Base-by-base conservation (phyloP, 2,888 invertebrate species). In the Sarcophaga rosellei region DNA sequence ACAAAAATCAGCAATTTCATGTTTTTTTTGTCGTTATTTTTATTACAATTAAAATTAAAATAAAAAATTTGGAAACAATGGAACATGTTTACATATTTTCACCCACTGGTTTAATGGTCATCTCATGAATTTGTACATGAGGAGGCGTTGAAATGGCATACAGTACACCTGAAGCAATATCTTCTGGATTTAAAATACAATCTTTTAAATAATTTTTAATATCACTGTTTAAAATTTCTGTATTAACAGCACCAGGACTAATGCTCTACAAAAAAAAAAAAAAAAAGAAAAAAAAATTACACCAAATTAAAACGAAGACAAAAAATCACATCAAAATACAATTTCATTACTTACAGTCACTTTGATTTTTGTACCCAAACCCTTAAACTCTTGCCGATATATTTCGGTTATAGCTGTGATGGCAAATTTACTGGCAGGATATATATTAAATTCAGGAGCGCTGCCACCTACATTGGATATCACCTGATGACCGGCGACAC, bases 321-420 rank as follows among this genome's bases (percentile, higher is more conserved):
- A 11, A 20, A 80, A 66, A 73, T 25, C 35, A 35, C 35, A 20
- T 45, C 25, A 35, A 25, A 35, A 35, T n/a, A 23, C 10, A 8
- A 25, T 25, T 20, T 35, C 10, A 2, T 12, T 59, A 75, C 87
- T 88, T 84, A 90, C 89, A n/a, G 90, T 88, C 2, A 89, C 70
- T 84, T 89, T 88, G 62, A 89, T 82, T 69, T 89, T 89, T 0
- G 89, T 89, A 0, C 86, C 88, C 78, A 88, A 80, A 12, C 84
- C 85, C 15, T 59, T 86, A 70, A 92, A 90, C 81, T 92, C 92
- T 74, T 91, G 90, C 5, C 91, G 88, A 59, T 90, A 88, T 6
- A 89, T 88, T 87, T 91, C 91, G 0, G 90, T 90, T 87, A 91
- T 89, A 2, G 91, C 91, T 4, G 90, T 91, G 3, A 92, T 78